Percentiles rank a stretch among this genome's conserved stretches.
phyloP scores from a whole-genome alignment of 2,797 vertebrate genomes.

The Muscicapa striata region DNA sequence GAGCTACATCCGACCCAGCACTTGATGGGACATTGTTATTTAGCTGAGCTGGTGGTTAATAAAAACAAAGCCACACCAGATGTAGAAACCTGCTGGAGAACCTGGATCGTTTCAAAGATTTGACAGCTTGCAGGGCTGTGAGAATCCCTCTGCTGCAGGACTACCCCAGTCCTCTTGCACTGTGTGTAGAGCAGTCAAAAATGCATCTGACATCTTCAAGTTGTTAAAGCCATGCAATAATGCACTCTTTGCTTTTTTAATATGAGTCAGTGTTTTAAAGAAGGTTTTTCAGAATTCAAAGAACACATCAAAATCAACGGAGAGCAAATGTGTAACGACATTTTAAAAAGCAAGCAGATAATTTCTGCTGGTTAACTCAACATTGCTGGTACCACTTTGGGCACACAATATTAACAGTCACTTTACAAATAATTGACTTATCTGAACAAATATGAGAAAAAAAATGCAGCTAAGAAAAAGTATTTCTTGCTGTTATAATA shows the following conservation, averaged over 20 bases:
- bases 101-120: neutral
- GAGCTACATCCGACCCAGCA: neutral
- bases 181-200: neutral
- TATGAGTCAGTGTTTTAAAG: neutral
- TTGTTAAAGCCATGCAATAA: neutral
- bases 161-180: neutral
- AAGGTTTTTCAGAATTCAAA: neutral
- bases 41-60: conserved; percentile 7
- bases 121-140: neutral
- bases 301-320: neutral
- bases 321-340: neutral
- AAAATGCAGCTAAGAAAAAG: neutral
- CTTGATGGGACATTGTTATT: neutral
- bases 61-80: neutral
- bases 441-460: neutral
- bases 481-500: conserved; percentile 41
- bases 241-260: neutral
- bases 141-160: conserved; percentile 12
- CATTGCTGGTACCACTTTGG: neutral
- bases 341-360: neutral
- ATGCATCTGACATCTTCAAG: neutral
- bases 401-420: neutral
- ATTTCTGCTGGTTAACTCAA: neutral
- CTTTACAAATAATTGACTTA: conserved; percentile 1
- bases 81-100: conserved; percentile 30